phyloP scores from a whole-genome alignment of 2,888 invertebrate genomes.

The Perizoma flavofasciatum region DNA sequence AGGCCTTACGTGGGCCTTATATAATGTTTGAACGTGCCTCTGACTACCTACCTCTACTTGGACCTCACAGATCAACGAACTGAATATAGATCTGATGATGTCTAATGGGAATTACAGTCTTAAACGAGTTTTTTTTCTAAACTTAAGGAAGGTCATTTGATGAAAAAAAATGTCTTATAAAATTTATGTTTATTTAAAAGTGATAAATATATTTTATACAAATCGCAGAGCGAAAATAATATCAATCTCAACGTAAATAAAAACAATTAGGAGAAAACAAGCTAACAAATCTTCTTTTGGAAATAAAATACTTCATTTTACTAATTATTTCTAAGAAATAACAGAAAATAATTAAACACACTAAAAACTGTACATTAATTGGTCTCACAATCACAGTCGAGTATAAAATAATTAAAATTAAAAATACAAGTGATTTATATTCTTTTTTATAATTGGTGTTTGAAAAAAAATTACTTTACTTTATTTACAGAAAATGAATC shows the following conservation, averaged over 20 bases:
- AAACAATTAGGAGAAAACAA: conserved; percentile 24
- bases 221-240: conserved; percentile 34
- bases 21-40: no score
- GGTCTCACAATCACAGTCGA: conserved; percentile 38
- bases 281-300: conserved; percentile 18
- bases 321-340: conserved; percentile 17
- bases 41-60: no score
- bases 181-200: conserved; percentile 36
- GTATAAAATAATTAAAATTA: conserved; percentile 27
- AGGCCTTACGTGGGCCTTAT: no score
- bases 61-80: no score
- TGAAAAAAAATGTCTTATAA: conserved; percentile 10
- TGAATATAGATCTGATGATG: no score
- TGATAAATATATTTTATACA: conserved; percentile 35
- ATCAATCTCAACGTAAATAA: conserved; percentile 28
- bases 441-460: no score
- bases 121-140: no score
- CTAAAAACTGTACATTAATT: conserved; percentile 29
- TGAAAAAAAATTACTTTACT: not conserved
- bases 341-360: conserved; percentile 7
- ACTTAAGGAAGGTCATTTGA: not conserved
- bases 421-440: conserved; percentile 1
- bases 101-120: no score
- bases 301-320: conserved; percentile 9
- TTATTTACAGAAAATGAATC: conserved; percentile 8